phyloP scores from a whole-genome alignment of 2,797 vertebrate species.

The Bovichtus variegatus region DNA sequence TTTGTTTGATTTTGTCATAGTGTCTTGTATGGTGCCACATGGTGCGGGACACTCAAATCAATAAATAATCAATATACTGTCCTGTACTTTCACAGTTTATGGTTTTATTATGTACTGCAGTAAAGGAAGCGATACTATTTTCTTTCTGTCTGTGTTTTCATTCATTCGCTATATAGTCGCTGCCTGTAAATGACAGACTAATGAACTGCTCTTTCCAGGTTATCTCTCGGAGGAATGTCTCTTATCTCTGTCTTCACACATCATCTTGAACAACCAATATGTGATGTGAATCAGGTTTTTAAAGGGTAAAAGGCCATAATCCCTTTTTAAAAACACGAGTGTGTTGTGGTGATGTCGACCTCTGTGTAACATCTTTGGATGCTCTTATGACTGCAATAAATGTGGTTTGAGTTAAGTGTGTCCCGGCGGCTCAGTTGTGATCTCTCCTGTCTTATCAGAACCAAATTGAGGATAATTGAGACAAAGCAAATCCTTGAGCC shows the following conservation, averaged over 20 bases:
- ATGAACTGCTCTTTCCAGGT: slow-evolving; percentile 42
- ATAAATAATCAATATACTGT: slow-evolving; percentile 10
- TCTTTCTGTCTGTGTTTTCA: slow-evolving; percentile 11
- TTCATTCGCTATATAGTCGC: slow-evolving; percentile 2
- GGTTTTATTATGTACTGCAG: neutral
- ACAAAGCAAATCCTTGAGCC: slow-evolving; percentile 49
- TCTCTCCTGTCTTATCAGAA: slow-evolving; percentile 61
- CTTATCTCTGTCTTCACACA: slow-evolving; percentile 66
- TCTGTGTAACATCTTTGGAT: slow-evolving; percentile 5
- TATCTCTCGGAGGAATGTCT: slow-evolving; percentile 72
- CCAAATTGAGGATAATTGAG: slow-evolving; percentile 40
- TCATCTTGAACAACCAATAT: slow-evolving; percentile 30
- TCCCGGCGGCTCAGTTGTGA: slow-evolving; percentile 28
- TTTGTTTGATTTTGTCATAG: neutral
- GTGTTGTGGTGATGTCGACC: slow-evolving; percentile 30
- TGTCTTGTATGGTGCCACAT: neutral
- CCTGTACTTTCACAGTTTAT: slow-evolving; percentile 11
- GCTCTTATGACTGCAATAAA: slow-evolving; percentile 61
- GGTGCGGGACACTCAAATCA: neutral
- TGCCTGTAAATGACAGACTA: slow-evolving; percentile 23
- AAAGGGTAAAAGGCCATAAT: neutral
- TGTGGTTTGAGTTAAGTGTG: slow-evolving; percentile 1
- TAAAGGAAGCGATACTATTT: neutral
- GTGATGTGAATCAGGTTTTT: slow-evolving; percentile 1
- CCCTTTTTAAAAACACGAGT: slow-evolving; percentile 3